phyloP scores from a whole-genome alignment of 2,888 invertebrate genomes.

The Neoitamus cyanurus region DNA sequence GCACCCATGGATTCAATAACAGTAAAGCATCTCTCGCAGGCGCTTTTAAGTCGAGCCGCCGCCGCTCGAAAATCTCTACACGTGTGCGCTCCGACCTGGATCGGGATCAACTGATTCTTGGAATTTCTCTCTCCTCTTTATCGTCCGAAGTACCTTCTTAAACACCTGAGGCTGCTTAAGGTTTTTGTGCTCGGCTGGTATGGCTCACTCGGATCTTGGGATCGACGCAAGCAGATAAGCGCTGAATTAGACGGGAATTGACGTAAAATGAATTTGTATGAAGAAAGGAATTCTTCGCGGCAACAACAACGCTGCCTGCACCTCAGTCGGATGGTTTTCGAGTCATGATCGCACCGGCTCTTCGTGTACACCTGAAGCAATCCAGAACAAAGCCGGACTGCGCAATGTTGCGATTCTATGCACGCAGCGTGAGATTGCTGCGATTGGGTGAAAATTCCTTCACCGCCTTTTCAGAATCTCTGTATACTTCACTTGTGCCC shows the following conservation, averaged over 20 bases:
- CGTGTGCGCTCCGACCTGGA: slow-evolving; percentile 17
- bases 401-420: background rate
- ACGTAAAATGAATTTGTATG: slow-evolving; percentile 40
- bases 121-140: slow-evolving; percentile 42
- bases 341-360: background rate
- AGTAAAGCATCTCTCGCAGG: slow-evolving; percentile 13
- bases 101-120: slow-evolving; percentile 44
- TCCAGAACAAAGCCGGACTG: background rate
- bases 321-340: background rate
- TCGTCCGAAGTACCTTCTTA: slow-evolving; percentile 23
- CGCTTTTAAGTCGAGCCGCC: slow-evolving; percentile 32
- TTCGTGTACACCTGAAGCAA: slow-evolving; percentile 23
- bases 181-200: slow-evolving; percentile 26
- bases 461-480: too few relatives aligned
- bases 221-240: slow-evolving; percentile 23
- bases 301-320: slow-evolving; percentile 20
- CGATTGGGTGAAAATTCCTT: background rate
- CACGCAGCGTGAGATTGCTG: background rate
- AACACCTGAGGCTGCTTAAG: slow-evolving; percentile 38
- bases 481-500: too few relatives aligned
- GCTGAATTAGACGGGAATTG: slow-evolving; percentile 42
- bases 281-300: slow-evolving; percentile 33
- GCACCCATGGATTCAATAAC: slow-evolving; percentile 30
- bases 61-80: slow-evolving; percentile 19
- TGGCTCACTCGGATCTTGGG: slow-evolving; percentile 9